Conservation (phyloP, 2,888 invertebrate species). For the Lasioglossum figueresi region DNA sequence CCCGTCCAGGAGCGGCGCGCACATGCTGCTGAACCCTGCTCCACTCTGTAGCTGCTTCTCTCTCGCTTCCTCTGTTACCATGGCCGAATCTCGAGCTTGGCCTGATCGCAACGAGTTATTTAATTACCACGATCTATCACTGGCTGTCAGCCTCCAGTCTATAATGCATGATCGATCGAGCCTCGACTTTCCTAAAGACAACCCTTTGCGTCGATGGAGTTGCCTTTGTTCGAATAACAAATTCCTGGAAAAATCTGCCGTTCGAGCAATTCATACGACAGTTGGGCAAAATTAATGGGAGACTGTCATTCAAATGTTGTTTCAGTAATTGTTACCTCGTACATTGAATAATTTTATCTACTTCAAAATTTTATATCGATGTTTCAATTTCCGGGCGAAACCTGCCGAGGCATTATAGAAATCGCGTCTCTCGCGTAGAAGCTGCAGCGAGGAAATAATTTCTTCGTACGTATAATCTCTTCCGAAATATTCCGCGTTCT, state of each 20-base stretch:
- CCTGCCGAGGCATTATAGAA: not conserved
- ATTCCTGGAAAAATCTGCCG: not conserved
- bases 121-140: constrained; percentile 83
- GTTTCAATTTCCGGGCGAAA: not conserved
- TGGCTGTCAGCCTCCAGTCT: constrained; percentile 80
- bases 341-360: too few relatives aligned
- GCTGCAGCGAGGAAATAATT: not conserved
- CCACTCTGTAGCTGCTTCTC: constrained; percentile 6
- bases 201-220: constrained; percentile 59
- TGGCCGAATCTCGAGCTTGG: constrained; percentile 74
- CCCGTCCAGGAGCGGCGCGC: constrained; percentile 74
- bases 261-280: too few relatives aligned
- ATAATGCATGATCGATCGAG: constrained; percentile 82
- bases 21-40: constrained; percentile 72
- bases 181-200: constrained; percentile 64
- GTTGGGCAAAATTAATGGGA: not conserved
- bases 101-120: constrained; percentile 81
- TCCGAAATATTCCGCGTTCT: not conserved
- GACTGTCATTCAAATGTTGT: not conserved
- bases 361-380: not conserved
- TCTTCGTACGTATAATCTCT: not conserved
- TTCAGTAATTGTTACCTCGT: not conserved
- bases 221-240: not conserved
- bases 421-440: not conserved
- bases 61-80: constrained; percentile 38